Percentiles rank a stretch among this genome's conserved stretches.
phyloP scores from a whole-genome alignment of 2,113 vertebrate genomes.

The Ochotona curzoniae region DNA sequence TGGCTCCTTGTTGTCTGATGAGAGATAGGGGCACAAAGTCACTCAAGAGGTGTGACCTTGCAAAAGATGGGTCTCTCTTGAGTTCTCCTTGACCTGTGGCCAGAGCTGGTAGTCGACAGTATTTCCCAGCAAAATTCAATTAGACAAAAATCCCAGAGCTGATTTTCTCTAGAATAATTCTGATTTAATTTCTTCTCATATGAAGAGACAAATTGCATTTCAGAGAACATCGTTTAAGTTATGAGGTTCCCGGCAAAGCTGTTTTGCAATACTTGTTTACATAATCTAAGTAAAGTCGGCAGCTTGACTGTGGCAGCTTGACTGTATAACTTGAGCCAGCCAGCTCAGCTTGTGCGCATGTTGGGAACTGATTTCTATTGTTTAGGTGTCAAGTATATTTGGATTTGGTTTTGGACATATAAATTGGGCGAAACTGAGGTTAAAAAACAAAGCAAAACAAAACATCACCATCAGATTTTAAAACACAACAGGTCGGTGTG shows the following conservation, averaged over 20 bases:
- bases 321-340: slow-evolving; percentile 25
- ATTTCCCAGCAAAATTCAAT: slow-evolving; percentile 45
- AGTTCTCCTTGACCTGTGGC: not conserved
- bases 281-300: slow-evolving; percentile 17
- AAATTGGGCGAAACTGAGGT: not conserved
- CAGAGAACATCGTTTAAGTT: slow-evolving; percentile 44
- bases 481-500: not conserved
- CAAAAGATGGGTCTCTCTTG: not conserved
- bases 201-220: slow-evolving; percentile 73
- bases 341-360: not conserved
- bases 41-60: not conserved
- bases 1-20: not conserved
- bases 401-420: not conserved
- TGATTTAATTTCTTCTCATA: slow-evolving; percentile 67
- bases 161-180: slow-evolving; percentile 63
- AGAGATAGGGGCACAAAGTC: not conserved
- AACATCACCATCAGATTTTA: not conserved
- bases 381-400: slow-evolving; percentile 7
- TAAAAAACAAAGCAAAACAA: not conserved
- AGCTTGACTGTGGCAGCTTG: not conserved
- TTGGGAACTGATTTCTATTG: slow-evolving; percentile 16
- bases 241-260: slow-evolving; percentile 21
- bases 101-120: not conserved
- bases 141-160: slow-evolving; percentile 50
- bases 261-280: slow-evolving; percentile 68